A percentile compares a stretch with the other conserved stretches of the same genome.
Evolutionary conservation across 30 jellyfish, hydroid and myxozoan species (phyloP).

Genomic region (Aurelia aurita complex sp. Pacific): DNA sequence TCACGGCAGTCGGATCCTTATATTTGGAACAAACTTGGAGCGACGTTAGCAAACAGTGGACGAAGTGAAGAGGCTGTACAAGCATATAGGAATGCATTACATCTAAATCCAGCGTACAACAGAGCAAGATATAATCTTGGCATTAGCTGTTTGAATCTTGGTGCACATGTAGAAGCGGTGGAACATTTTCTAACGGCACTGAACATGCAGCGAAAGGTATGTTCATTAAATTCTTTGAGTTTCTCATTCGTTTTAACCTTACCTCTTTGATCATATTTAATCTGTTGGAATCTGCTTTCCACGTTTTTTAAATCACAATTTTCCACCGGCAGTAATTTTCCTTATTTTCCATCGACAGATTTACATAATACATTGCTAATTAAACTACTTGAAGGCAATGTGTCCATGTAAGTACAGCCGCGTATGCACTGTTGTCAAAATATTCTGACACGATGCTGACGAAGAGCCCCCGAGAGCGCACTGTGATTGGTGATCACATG

Average conservation of each 20-base stretch:
- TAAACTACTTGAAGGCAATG: no score
- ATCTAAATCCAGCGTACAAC: constrained; percentile 87
- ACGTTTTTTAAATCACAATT: no score
- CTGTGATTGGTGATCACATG: no score
- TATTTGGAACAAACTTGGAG: constrained; percentile 94
- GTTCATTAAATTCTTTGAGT: not conserved
- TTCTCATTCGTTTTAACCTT: not conserved
- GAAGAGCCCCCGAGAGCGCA: no score
- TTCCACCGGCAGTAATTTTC: no score
- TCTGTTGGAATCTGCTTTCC: not conserved
- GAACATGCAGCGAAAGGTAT: constrained; percentile 89
- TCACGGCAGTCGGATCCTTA: constrained; percentile 81
- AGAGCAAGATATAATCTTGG: constrained; percentile 95
- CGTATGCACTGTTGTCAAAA: no score
- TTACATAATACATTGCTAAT: no score
- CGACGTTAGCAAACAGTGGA: constrained; percentile 96
- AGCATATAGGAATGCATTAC: constrained; percentile 87
- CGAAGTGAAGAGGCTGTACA: constrained; percentile 94
- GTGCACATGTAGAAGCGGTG: constrained; percentile 83
- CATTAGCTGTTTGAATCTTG: constrained; percentile 84
- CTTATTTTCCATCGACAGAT: no score
- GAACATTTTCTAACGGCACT: constrained; percentile 90
- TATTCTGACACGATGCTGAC: no score
- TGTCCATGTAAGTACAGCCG: no score
- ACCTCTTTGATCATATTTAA: not conserved